Base-by-base conservation (phyloP, 2,113 vertebrate species). In the Dipodomys ordii region DNA sequence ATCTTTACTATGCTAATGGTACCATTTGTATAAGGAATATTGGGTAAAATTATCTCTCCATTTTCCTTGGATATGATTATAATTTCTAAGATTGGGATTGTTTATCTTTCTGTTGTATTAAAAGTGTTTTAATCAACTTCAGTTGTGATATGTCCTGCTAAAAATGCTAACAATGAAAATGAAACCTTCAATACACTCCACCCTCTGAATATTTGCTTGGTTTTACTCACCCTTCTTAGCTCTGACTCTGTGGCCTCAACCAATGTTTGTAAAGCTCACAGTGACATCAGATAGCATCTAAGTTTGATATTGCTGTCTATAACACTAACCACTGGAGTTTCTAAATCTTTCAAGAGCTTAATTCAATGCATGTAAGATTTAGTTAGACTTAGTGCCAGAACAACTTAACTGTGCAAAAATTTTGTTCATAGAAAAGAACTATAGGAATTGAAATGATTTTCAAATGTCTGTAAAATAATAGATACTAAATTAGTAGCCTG, bases 291-390 rank as follows among this genome's bases (percentile, higher is more conserved):
- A 84, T 83, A 93, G 60, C 83, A 72, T 85, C 25, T 86, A 3
- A 3, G 32, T 83, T 79, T 9, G 19, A 46, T 86, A n/a, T 46
- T 86, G 64, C 30, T 69, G 46, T 71, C 82, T 71, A 10, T 23
- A 46, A 6, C 1, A 20, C 39, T 69, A 62, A 92, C 92, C 84
- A 53, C 13, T 65, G 44, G 30, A 67, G 83, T 92, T 92, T 91
- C 96, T 95, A 82, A 95, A 78, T 94, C 77, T 89, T 88, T 96
- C 86, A 89, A 35, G 18, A 87, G 65, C 76, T 87, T 92, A 90
- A 91, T 84, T 95, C 81, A 80, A 87, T 35, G 93, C 85, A 12
- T 30, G 2, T 92, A 90, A 76, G 62, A 86, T 83, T 93, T 74
- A 80, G 62, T 92, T 87, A 76, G 62, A 86, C 80, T 93, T 74